Base-by-base conservation (phyloP, 2,113 vertebrate genomes). In the Kryptolebias marmoratus region DNA sequence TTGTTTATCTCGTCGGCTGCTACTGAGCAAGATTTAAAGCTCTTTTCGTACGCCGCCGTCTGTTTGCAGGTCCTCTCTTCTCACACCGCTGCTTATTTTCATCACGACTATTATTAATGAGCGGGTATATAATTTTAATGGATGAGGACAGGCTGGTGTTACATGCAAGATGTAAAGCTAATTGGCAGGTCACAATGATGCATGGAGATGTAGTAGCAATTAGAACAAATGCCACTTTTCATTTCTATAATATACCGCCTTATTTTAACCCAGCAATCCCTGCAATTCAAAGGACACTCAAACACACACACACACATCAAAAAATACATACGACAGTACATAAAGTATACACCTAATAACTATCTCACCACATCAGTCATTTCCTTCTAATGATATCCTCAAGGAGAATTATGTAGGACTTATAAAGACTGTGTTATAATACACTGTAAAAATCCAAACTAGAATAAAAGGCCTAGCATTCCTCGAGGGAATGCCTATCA, bases 91-190 rank as follows among this genome's bases (percentile, higher is more conserved):
- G 55, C 22, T 50, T 63, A 69, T 71, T 63, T 55, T 11, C 44
- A 54, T 45, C 42, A 9, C 42, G 47, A 70, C 61, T 63, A 48
- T 80, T 70, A 71, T 78, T 80, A 83, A 87, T 79, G 78, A 82
- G 55, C 31, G 11, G 27, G 63, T 48, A 22, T 42, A 22, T 59
- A 73, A 44, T 77, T 75, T 55, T 63, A 69, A 80, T 67, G 22
- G 73, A 71, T 28, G 30, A 50, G 60, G 64, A 81, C 64, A 84
- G 69, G 77, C 56, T 70, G 68, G 80, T 75, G 56, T 31, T 48
- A 62, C 13, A 48, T 54, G 28, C 6, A 0, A 64, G 18, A 49
- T 74, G 61, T 62, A 47, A 64, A 67, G 13, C 56, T 78, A 86
- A 84, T 68, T 83, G 71, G 47, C 71, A 65, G 70, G 63, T 75